Evolutionary conservation across 2,888 invertebrate species (phyloP).

Genomic region (Lepidocyrtinus sp.): DNA sequence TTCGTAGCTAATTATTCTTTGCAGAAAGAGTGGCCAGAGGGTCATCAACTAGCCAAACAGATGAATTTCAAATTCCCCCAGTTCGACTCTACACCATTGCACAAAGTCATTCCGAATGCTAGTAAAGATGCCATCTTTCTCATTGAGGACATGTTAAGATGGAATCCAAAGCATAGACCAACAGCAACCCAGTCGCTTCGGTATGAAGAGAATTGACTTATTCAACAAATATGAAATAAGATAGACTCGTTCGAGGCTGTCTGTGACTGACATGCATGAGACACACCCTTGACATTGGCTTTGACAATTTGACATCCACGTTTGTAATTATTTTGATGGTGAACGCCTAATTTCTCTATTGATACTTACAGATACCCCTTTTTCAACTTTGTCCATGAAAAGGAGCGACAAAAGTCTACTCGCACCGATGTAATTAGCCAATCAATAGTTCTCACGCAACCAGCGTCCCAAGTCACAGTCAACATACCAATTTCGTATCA

Average conservation of each 20-base stretch:
- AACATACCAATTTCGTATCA: constrained; percentile 66
- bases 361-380: constrained; percentile 66
- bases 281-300: neutral
- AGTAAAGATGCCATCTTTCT: constrained; percentile 86
- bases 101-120: constrained; percentile 86
- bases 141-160: constrained; percentile 88
- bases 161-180: constrained; percentile 94
- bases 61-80: constrained; percentile 98
- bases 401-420: constrained; percentile 46
- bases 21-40: constrained; percentile 89
- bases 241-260: neutral
- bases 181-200: constrained; percentile 91
- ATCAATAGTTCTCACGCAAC: constrained; percentile 66
- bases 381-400: constrained; percentile 65
- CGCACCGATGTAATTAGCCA: constrained; percentile 66
- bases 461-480: constrained; percentile 65
- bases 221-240: neutral
- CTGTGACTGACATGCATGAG: too few species aligned
- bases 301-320: too few species aligned
- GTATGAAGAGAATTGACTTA: constrained; percentile 73
- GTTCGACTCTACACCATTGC: constrained; percentile 85
- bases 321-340: too few species aligned
- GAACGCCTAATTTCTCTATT: too few species aligned
- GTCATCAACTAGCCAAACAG: constrained; percentile 90
- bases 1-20: constrained; percentile 9